Evolutionary conservation across 2,888 invertebrate genomes (phyloP).

Genomic region (Acrobasis consociella): DNA sequence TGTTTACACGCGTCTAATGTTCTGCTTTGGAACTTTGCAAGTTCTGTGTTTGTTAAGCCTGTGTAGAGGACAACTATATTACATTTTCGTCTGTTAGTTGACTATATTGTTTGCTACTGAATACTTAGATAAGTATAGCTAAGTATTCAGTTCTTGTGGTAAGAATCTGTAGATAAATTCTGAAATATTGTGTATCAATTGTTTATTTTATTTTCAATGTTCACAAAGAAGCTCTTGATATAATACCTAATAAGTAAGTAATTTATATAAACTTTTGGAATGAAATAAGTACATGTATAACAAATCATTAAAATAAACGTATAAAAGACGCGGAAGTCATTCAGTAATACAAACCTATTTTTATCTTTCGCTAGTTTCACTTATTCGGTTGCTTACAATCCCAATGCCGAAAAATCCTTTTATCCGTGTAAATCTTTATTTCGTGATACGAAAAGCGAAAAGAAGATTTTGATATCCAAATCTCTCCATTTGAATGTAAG

Average conservation of each 20-base stretch:
- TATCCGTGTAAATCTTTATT: background rate
- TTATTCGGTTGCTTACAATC: too few relatives aligned
- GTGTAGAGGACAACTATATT: background rate
- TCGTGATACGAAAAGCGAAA: background rate
- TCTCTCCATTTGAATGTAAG: constrained; percentile 1
- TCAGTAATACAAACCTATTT: too few relatives aligned
- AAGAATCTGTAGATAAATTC: background rate
- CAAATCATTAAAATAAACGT: too few relatives aligned
- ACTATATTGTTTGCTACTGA: background rate
- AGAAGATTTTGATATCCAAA: background rate
- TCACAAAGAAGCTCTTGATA: too few relatives aligned
- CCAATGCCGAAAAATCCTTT: too few relatives aligned
- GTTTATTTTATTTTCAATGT: too few relatives aligned
- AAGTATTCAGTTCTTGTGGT: background rate
- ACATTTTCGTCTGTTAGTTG: background rate
- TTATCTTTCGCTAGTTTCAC: too few relatives aligned
- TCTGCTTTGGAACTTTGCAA: constrained; percentile 11
- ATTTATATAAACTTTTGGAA: too few relatives aligned
- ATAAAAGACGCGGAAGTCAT: too few relatives aligned
- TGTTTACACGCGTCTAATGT: constrained; percentile 12
- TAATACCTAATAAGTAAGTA: too few relatives aligned
- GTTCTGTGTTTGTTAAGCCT: constrained; percentile 6
- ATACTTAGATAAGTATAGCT: too few relatives aligned
- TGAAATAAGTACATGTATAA: too few relatives aligned
- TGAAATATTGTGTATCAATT: background rate